A percentile compares a stretch with the other conserved stretches of the same genome.
phyloP scores from a whole-genome alignment of 2,888 invertebrate species.

The Herminia tarsipennalis region DNA sequence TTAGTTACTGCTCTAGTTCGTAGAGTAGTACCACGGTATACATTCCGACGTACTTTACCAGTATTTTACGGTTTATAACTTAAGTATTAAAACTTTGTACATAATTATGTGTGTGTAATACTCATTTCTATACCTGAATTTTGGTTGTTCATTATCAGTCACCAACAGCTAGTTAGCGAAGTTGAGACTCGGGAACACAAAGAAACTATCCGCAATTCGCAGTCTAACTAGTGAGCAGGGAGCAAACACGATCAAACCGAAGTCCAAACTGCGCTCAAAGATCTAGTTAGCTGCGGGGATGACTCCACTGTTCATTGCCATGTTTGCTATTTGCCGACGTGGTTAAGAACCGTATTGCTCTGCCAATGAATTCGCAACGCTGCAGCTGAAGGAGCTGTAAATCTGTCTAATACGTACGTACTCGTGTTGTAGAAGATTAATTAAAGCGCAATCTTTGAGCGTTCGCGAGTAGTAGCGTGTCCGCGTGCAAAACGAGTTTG shows the following conservation, averaged over 20 bases:
- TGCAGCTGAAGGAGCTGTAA: slow-evolving; percentile 44
- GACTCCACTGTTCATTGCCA: slow-evolving; percentile 64
- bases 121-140: slow-evolving; percentile 33
- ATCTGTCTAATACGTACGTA: slow-evolving; percentile 42
- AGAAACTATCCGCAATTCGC: slow-evolving; percentile 75
- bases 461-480: slow-evolving; percentile 9
- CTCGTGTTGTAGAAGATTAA: slow-evolving; percentile 41
- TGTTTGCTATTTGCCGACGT: slow-evolving; percentile 59
- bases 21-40: slow-evolving; percentile 17
- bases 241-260: slow-evolving; percentile 77
- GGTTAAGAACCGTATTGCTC: slow-evolving; percentile 46
- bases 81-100: slow-evolving; percentile 17
- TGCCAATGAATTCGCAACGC: slow-evolving; percentile 47
- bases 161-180: slow-evolving; percentile 77
- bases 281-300: slow-evolving; percentile 79
- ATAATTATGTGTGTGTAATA: slow-evolving; percentile 23
- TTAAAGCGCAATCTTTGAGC: slow-evolving; percentile 36
- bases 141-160: slow-evolving; percentile 56
- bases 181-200: slow-evolving; percentile 76
- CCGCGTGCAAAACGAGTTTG: neutral
- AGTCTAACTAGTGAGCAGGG: slow-evolving; percentile 76
- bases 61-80: slow-evolving; percentile 26
- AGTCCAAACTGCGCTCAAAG: slow-evolving; percentile 79
- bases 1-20: slow-evolving; percentile 16
- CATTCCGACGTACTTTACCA: slow-evolving; percentile 12